Base-by-base conservation (phyloP, 2,797 vertebrate species). In the Alectoris magna region DNA sequence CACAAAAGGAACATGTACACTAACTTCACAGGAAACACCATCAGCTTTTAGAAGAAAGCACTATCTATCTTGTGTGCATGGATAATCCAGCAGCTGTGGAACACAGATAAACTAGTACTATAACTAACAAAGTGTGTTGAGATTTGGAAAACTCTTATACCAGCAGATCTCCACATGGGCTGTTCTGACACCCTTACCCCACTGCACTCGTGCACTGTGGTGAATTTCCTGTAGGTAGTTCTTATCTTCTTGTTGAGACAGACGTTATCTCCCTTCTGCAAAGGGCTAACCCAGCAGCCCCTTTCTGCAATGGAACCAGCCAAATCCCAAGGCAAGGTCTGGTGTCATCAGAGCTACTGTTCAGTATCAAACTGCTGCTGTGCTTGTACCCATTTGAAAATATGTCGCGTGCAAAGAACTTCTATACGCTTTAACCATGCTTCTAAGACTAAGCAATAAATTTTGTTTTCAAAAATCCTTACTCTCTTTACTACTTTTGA, bases 261-360 rank as follows among this genome's bases (percentile, higher is more conserved):
- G 82, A 53, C 67, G 87, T 49, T 56, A 68, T 41, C 26, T 73
- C 55, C 6, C 43, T 73, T 63, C 70, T 82, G 82, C 67, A 75
- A 56, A 78, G 51, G 63, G 34, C 60, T 78, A 84, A 66, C 62
- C 62, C 88, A 89, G 66, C 69, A 56, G n/a, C 58, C 38, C 27
- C 75, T 95, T 55, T 91, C 72, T 64, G 84, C 87, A 91, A 14
- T 2, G n/a, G 75, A 68, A 84, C 39, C 17, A 90, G 71, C 48
- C 53, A 75, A 53, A 59, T 60, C 83, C 72, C 77, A 80, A 36
- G 31, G 48, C 19, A 5, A 62, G 39, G 26, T 36, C 64, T 63
- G 71, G 36, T 44, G 16, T 31, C 53, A 58, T 84, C 13, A 18
- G 44, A 82, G 69, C 51, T 70, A 75, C 72, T 87, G 63, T 48